These are phyloP conservation scores for Caenorhabditis briggsae DNA, from an alignment of 1,140 invertebrate species.

Conservation along the genomic window DNA sequence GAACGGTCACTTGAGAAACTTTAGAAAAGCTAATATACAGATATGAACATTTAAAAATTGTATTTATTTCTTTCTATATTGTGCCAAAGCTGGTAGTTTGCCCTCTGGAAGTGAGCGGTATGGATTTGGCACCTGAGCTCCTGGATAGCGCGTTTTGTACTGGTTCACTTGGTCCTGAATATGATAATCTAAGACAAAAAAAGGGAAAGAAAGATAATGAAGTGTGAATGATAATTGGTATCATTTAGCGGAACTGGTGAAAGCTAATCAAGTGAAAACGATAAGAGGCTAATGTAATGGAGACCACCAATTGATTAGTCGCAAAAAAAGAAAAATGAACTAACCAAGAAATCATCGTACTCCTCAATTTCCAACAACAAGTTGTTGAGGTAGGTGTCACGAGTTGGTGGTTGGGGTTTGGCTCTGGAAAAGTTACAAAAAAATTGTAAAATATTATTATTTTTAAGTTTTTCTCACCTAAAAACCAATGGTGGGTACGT, in stretches of 20 bases:
- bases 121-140: conserved; percentile 29
- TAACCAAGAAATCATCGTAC: conserved; percentile 38
- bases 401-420: conserved; percentile 8
- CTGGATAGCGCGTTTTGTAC: conserved; percentile 27
- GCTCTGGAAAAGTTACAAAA: conserved; percentile 12
- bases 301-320: neutral
- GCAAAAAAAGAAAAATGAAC: neutral
- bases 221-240: no score
- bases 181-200: no score
- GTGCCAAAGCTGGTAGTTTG: conserved; percentile 32
- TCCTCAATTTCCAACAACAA: conserved; percentile 35
- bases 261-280: neutral
- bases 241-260: no score
- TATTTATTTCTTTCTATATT: conserved; percentile 8
- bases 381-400: conserved; percentile 26
- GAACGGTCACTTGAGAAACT: conserved; percentile 8
- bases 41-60: neutral
- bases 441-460: neutral
- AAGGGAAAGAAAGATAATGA: no score
- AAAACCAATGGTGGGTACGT: conserved; percentile 18
- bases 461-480: neutral
- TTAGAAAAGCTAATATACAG: neutral
- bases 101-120: conserved; percentile 39
- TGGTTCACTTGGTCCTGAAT: conserved; percentile 48
- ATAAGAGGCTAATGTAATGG: neutral